Conservation (phyloP, 1,140 invertebrate species). For the Lutraria rhynchaena region DNA sequence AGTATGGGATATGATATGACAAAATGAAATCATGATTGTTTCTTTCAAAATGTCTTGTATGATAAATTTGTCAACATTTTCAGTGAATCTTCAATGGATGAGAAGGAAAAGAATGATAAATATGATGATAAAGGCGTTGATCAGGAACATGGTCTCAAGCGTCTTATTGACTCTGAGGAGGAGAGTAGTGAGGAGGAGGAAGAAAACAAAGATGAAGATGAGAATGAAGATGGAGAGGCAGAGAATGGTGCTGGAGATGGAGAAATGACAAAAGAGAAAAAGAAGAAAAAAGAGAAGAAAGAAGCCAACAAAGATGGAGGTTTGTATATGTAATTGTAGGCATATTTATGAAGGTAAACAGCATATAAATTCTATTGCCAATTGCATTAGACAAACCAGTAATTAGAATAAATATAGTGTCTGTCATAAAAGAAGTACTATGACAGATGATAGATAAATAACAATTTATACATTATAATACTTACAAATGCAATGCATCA, state of each 20-base stretch:
- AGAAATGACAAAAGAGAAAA: conserved; percentile 82
- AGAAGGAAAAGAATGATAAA: conserved; percentile 86
- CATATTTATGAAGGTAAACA: too few relatives aligned
- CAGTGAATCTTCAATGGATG: conserved; percentile 68
- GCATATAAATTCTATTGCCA: too few relatives aligned
- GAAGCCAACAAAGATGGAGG: conserved; percentile 56
- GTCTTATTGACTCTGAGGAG: conserved; percentile 94
- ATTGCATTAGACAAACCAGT: too few relatives aligned
- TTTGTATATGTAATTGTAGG: too few relatives aligned
- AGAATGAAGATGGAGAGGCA: conserved; percentile 73
- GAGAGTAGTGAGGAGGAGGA: conserved; percentile 88
- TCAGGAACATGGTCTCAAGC: conserved; percentile 93
- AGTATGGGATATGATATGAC: too few relatives aligned
- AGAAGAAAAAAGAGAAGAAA: conserved; percentile 77
- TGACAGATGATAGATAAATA: too few relatives aligned
- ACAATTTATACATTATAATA: too few relatives aligned
- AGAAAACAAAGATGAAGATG: conserved; percentile 81
- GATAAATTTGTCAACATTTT: background rate
- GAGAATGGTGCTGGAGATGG: conserved; percentile 86
- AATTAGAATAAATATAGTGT: too few relatives aligned
- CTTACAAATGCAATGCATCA: too few relatives aligned
- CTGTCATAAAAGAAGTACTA: too few relatives aligned
- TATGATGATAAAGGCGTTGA: conserved; percentile 89
- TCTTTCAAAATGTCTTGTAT: background rate
- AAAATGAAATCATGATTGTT: too few relatives aligned